Evolutionary conservation across 2,888 invertebrate species (phyloP), one percentile per base, ranked within the genome.

Genomic region (Blomia tropicalis): DNA sequence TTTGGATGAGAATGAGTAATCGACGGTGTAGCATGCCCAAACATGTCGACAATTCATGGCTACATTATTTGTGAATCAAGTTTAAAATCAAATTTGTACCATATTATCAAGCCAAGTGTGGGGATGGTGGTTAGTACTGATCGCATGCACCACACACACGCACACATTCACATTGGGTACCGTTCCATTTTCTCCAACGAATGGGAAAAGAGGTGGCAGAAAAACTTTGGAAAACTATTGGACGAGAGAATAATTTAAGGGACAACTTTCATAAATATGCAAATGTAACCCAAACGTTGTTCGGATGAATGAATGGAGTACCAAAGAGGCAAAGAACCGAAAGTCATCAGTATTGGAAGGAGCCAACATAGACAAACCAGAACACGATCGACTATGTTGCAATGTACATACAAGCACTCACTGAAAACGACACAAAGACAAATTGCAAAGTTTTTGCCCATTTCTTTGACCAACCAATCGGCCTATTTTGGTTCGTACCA

Each of bases 211-310:
- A n/a, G n/a, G 14, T 41, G 14, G 14, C 14, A n/a, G 14, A 41
- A 41, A 22, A 47, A 47, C 51, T 22, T 25, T 47, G 22, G 7
- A 14, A 7, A 19, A 27, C 7, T n/a, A 7, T 11, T 47, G 23
- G n/a, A n/a, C 27, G 22, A 47, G n/a, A n/a, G 51, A 47, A 47
- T 47, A 47, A 47, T 27, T 47, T 47, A 47, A n/a, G 51, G n/a
- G n/a, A n/a, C n/a, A n/a, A n/a, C 51, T 47, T 47, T 47, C 51
- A 47, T 47, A 47, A 47, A 47, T 47, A 47, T 47, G 51, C 51
- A 47, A 47, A 47, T 47, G 51, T n/a, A 47, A n/a, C n/a, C n/a
- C n/a, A n/a, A n/a, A n/a, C n/a, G n/a, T n/a, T n/a, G n/a, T n/a
- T n/a, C n/a, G n/a, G n/a, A n/a, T n/a, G n/a, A n/a, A n/a, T n/a